These are phyloP conservation scores for Pristionchus arcanus DNA, from an alignment of 2,888 invertebrate genomes.

Conservation along the genomic window DNA sequence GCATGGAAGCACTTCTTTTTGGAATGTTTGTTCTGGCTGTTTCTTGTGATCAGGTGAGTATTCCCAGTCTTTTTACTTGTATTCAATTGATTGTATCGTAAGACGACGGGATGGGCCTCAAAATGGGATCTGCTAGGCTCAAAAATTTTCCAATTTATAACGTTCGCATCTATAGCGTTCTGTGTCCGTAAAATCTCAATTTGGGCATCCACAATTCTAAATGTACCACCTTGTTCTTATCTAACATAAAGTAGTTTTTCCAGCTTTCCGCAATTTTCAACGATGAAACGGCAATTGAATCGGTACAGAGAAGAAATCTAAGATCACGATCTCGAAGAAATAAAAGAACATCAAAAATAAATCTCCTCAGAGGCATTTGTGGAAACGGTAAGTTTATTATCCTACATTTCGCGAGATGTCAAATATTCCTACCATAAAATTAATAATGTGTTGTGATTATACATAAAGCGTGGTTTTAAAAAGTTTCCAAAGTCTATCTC, in stretches of 20 bases:
- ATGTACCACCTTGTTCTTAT: no score
- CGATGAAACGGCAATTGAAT: constrained; percentile 90
- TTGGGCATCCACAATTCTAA: neutral
- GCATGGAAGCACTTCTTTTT: constrained; percentile 89
- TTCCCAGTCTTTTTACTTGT: constrained; percentile 17
- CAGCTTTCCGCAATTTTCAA: constrained; percentile 89
- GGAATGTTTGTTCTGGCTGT: constrained; percentile 92
- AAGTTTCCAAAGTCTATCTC: no score
- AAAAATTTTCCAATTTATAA: no score
- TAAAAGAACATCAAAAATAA: constrained; percentile 83
- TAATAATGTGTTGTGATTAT: no score
- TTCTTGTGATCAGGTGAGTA: constrained; percentile 85
- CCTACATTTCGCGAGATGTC: no score
- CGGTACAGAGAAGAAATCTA: constrained; percentile 82
- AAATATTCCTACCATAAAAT: no score
- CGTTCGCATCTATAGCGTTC: no score
- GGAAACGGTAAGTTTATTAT: constrained; percentile 83
- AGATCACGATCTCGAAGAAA: constrained; percentile 66
- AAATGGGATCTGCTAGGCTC: no score
- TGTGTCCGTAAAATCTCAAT: no score
- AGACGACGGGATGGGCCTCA: no score
- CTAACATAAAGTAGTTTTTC: constrained; percentile 65
- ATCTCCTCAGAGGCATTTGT: constrained; percentile 87
- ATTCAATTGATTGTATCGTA: no score
- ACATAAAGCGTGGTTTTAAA: no score